These are phyloP conservation scores for Pseudachorutes palmiensis DNA, from an alignment of 1,140 invertebrate genomes.

Conservation along the genomic window DNA sequence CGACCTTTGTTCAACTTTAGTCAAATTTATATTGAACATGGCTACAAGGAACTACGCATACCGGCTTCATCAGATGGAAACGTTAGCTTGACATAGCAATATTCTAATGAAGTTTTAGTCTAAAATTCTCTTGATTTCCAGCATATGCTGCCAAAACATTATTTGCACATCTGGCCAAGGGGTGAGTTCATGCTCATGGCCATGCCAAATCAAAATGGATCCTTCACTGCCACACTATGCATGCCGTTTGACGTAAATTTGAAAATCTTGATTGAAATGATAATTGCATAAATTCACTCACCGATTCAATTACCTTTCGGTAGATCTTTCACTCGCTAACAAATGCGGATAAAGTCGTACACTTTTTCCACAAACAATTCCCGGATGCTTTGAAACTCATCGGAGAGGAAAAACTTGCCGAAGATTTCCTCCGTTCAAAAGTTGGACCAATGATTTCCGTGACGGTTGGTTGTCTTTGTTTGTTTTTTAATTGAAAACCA, in stretches of 20 bases:
- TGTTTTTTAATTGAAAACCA: neutral
- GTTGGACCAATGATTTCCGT: constrained; percentile 72
- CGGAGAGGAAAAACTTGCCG: constrained; percentile 62
- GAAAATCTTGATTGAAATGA: neutral
- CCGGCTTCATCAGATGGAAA: constrained; percentile 56
- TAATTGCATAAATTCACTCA: no score
- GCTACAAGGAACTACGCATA: constrained; percentile 87
- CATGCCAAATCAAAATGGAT: constrained; percentile 83
- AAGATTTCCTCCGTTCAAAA: constrained; percentile 62
- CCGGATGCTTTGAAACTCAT: constrained; percentile 77
- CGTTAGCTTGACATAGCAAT: constrained; percentile 41
- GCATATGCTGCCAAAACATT: constrained; percentile 78
- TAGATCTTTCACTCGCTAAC: constrained; percentile 57
- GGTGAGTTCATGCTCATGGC: constrained; percentile 97
- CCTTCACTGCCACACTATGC: constrained; percentile 93
- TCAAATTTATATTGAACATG: constrained; percentile 90
- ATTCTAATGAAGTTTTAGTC: no score
- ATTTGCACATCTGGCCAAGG: constrained; percentile 95
- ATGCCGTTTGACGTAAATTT: constrained; percentile 77
- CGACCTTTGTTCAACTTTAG: constrained; percentile 68
- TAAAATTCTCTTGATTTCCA: no score
- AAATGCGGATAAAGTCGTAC: constrained; percentile 56
- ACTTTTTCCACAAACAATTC: constrained; percentile 76
- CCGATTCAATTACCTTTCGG: no score
- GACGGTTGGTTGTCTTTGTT: constrained; percentile 58